phyloP scores from a whole-genome alignment of 2,113 vertebrate species.

The Rhea pennata region DNA sequence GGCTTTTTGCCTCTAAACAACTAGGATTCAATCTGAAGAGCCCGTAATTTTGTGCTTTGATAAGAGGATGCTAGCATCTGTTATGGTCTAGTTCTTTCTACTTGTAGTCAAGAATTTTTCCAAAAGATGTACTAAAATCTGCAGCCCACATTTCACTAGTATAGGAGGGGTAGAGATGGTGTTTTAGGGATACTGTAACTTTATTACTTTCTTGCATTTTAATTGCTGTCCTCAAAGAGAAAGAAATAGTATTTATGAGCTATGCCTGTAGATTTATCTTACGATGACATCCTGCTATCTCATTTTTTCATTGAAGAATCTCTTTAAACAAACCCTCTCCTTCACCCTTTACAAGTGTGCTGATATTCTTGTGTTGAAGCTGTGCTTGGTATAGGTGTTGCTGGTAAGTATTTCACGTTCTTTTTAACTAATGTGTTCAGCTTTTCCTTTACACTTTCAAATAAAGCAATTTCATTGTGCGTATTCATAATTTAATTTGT shows the following conservation, averaged over 20 bases:
- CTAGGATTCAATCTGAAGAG: not conserved
- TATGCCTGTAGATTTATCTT: slow-evolving; percentile 1
- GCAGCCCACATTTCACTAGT: not conserved
- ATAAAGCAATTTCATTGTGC: not conserved
- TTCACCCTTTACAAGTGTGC: not conserved
- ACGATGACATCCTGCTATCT: slow-evolving; percentile 3
- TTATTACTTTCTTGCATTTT: slow-evolving; percentile 26
- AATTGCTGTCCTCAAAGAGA: not conserved
- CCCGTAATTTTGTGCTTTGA: not conserved
- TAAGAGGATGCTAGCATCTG: not conserved
- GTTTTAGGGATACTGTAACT: not conserved
- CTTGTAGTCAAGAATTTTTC: not conserved
- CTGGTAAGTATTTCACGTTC: not conserved
- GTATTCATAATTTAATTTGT: not conserved
- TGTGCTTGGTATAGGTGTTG: not conserved
- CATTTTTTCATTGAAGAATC: slow-evolving; percentile 25
- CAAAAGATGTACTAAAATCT: not conserved
- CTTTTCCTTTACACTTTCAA: not conserved
- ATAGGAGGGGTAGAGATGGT: not conserved
- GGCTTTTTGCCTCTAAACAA: not conserved
- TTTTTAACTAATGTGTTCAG: not conserved
- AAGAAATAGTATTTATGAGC: not conserved
- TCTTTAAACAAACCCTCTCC: slow-evolving; percentile 1
- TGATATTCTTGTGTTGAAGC: not conserved
- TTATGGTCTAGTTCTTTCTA: not conserved